Base-by-base conservation (phyloP, 2,797 vertebrate species). In the Diplodus puntazzo region DNA sequence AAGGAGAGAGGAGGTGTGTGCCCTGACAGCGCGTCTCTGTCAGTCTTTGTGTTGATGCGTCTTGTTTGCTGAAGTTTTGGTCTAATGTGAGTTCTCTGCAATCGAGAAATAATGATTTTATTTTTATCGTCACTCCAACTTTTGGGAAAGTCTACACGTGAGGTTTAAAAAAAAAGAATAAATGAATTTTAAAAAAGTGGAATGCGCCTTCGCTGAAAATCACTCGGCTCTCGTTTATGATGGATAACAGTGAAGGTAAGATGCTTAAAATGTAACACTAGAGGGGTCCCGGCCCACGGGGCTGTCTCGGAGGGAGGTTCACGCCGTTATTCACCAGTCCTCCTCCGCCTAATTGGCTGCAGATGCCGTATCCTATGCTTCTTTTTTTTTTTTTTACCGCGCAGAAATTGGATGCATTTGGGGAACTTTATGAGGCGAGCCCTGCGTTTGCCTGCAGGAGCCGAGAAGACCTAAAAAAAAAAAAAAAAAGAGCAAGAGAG, bases 221-320 rank as follows among this genome's bases (percentile, higher is more conserved):
- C 79, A 57, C 84, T 90, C 80, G 79, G 84, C 69, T 88, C 77
- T 85, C 67, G 60, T 83, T 81, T 84, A 83, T 95, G 95, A 95
- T 94, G 93, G 92, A 95, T 94, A 92, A 90, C 94, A 72, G 92
- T 82, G 66, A 45, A 93, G 90, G 92, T 90, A 94, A 92, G 91
- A 94, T 88, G 93, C 92, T 94, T 95, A 91, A 93, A 92, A 93
- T 95, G 95, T 94, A 95, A 95, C 94, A 93, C 93, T 94, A 95
- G 93, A 95, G 94, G 93, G 92, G 92, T 92, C 89, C 76, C 88
- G 88, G 94, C 93, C 93, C 93, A 92, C 91, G 86, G 92, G 91
- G 91, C 87, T 91, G 94, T 92, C 93, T 93, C 91, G 75, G 78
- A 92, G 92, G 92, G 94, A 93, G 94, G 92, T 91, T 93, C 88